Base-by-base conservation (phyloP, 2,797 vertebrate species). In the Sebastes minor region DNA sequence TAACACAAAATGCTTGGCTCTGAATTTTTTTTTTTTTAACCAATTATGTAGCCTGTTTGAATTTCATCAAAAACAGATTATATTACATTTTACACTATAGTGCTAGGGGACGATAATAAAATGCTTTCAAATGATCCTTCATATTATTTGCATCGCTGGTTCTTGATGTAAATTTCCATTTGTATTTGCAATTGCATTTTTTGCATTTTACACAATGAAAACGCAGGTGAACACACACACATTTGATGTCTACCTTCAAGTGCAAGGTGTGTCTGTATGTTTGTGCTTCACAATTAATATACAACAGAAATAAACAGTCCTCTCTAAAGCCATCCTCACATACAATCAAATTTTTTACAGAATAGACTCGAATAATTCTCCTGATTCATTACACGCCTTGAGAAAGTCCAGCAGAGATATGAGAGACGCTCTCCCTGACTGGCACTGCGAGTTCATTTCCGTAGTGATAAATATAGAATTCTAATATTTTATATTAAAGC, bases 401-500 rank as follows among this genome's bases (percentile, higher is more conserved):
- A 75, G 16, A 76, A 18, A 22, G 25, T 81, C 82, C 23, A 67
- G 38, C 52, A 32, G 62, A 42, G 38, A 81, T 1, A 12, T 16
- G 23, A 74, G 42, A 57, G 28, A 23, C 2, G 3, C 30, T 71
- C 28, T 56, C 20, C 53, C 38, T 68, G 68, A 64, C 71, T 18
- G 67, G 1, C 11, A 69, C 52, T 73, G 32, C 14, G 8, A 46
- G 14, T 79, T 84, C 1, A 80, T 85, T 86, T 88, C 74, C 59
- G 11, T 61, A n/a, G 60, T 82, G 53, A 88, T 82, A 81, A 85
- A 87, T 74, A 59, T 69, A 46, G 38, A 70, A 60, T 55, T 78
- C 5, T 61, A 71, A 84, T 90, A 81, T 86, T 86, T 86, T 61
- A 53, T 82, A 78, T 88, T 81, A 80, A 81, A 80, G 62, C 49